phyloP scores from a whole-genome alignment of 1,140 invertebrate genomes.

The Sycobia sp. region DNA sequence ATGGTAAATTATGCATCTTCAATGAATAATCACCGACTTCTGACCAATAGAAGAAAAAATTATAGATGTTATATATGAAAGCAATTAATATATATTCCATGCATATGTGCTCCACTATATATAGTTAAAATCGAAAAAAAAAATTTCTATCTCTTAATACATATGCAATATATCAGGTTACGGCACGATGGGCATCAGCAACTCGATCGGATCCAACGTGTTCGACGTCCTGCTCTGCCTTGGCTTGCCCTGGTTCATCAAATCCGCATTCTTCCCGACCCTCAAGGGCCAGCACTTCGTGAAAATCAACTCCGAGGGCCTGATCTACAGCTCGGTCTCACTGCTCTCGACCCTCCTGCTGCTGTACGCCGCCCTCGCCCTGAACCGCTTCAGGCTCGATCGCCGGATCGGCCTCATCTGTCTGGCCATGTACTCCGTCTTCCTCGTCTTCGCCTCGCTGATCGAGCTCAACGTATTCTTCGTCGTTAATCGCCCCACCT shows the following conservation, averaged over 20 bases:
- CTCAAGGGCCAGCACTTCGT: constrained; percentile 71
- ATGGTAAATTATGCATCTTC: no score
- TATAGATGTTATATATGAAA: no score
- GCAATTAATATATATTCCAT: no score
- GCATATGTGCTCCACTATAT: no score
- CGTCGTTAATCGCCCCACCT: constrained; percentile 79
- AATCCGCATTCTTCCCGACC: constrained; percentile 74
- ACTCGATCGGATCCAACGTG: constrained; percentile 86
- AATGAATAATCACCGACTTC: no score
- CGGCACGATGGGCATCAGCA: constrained; percentile 86
- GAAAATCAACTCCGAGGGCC: constrained; percentile 78
- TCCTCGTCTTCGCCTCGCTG: constrained; percentile 77
- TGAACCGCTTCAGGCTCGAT: constrained; percentile 80
- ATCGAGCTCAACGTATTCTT: constrained; percentile 89
- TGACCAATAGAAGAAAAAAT: no score
- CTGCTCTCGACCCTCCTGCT: constrained; percentile 77
- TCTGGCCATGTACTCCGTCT: constrained; percentile 76
- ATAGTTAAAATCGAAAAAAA: no score
- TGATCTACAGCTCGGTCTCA: constrained; percentile 83
- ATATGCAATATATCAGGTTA: constrained; percentile 66
- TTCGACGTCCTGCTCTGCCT: constrained; percentile 86
- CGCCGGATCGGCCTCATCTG: constrained; percentile 77
- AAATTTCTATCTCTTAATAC: no score
- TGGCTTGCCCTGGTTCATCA: constrained; percentile 88
- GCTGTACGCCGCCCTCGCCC: constrained; percentile 74